phyloP scores from a whole-genome alignment of 2,113 vertebrate species.

The Perca fluviatilis region DNA sequence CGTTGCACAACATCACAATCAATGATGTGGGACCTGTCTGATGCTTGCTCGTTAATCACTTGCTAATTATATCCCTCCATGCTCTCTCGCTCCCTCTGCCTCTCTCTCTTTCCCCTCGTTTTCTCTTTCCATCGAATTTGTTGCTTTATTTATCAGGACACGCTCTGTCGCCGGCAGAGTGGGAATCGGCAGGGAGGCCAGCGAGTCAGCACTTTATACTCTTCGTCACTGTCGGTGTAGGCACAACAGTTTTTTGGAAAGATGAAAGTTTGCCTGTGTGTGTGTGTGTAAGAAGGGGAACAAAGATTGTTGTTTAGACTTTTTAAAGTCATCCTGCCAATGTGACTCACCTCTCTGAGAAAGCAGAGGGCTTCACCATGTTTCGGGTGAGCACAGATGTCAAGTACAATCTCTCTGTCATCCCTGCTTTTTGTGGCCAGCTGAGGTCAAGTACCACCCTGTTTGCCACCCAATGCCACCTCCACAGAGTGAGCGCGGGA shows the following conservation, averaged over 20 bases:
- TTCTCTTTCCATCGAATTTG: slow-evolving; percentile 66
- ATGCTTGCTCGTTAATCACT: slow-evolving; percentile 83
- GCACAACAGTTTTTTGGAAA: slow-evolving; percentile 34
- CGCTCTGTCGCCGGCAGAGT: slow-evolving; percentile 50
- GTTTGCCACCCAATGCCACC: slow-evolving; percentile 29
- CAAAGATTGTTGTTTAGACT: slow-evolving; percentile 59
- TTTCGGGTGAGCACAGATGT: slow-evolving; percentile 67
- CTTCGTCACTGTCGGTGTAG: slow-evolving; percentile 46
- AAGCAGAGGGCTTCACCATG: slow-evolving; percentile 63
- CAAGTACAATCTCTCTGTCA: slow-evolving; percentile 62
- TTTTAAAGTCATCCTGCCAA: slow-evolving; percentile 65
- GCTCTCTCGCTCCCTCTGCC: slow-evolving; percentile 35
- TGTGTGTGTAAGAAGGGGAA: neutral
- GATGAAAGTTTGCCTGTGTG: slow-evolving; percentile 56
- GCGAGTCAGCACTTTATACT: slow-evolving; percentile 66
- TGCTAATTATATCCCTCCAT: slow-evolving; percentile 80
- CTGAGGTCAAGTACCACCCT: slow-evolving; percentile 32
- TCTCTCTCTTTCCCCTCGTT: slow-evolving; percentile 20
- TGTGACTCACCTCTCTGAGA: slow-evolving; percentile 64
- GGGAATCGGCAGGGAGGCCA: slow-evolving; percentile 64
- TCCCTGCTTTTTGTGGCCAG: slow-evolving; percentile 52
- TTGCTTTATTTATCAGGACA: slow-evolving; percentile 77
- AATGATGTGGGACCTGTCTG: slow-evolving; percentile 77
- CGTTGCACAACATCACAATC: slow-evolving; percentile 77
- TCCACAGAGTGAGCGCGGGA: slow-evolving; percentile 22